These are phyloP conservation scores for Diachrysia chrysitis DNA, from an alignment of 2,888 invertebrate species.

Conservation along the genomic window DNA sequence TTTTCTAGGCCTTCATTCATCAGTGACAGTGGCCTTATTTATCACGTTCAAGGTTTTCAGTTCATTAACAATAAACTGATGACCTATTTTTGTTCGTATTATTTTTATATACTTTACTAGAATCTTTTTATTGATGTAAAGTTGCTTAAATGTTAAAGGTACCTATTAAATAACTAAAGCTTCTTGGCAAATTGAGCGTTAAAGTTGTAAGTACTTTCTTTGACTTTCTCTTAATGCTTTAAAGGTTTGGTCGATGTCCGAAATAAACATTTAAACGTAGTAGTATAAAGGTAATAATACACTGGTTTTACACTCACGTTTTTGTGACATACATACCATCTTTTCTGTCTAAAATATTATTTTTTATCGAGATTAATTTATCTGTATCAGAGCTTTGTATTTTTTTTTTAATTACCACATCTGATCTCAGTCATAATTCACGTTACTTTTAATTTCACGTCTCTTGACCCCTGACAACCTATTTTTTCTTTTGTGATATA, in stretches of 20 bases:
- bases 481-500: no score
- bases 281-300: neutral
- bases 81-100: neutral
- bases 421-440: no score
- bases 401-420: no score
- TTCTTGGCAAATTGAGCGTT: neutral
- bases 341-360: neutral
- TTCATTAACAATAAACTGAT: neutral
- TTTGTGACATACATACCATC: neutral
- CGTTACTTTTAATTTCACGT: no score
- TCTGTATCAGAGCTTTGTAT: no score
- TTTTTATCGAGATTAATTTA: no score
- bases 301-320: neutral
- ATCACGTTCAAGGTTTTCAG: neutral
- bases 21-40: neutral
- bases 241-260: neutral
- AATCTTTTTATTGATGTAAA: neutral
- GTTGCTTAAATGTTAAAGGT: no score
- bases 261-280: neutral
- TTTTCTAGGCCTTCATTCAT: conserved; percentile 20
- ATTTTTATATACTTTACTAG: neutral
- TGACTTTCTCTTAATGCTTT: neutral
- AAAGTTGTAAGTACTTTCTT: neutral
- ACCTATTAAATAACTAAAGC: neutral
- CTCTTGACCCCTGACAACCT: no score